Evolutionary conservation across 1,140 invertebrate species (phyloP), one percentile per base, ranked within the genome.

Genomic region (Lasaia peninsularis): DNA sequence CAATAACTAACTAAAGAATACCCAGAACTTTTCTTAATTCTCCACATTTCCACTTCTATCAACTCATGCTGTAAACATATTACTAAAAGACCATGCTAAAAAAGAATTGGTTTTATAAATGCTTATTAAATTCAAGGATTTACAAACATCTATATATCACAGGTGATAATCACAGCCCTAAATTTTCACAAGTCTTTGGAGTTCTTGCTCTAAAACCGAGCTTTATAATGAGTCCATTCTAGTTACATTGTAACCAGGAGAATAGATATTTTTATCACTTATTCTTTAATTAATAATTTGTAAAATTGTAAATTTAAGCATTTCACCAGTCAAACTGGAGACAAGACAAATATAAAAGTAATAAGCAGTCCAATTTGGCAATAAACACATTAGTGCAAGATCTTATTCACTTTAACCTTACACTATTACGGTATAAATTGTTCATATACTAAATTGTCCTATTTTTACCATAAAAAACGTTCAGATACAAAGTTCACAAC

Each of bases 401-500:
- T 37, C 44, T 63, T 48, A 48, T 58, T 60, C 67, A 69, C 56
- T 66, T 62, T 62, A 37, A 65, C 49, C 58, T 58, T 56, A 44
- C 37, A 31, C 14, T 32, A 32, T 14, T 12, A 40, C 49, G 31
- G 12, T 55, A 44, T 28, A 55, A 55, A 44, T 24, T 16, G 24
- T 52, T 44, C 56, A 51, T 44, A 35, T 55, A 60, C 51, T 52
- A 63, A 58, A 60, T 35, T 63, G 68, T 70, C 34, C 60, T 28
- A 53, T 14, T 37, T 34, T 20, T 50, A 52, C 34, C 57, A 58
- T 12, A 54, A 40, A 40, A n/a, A 54, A 35, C 31, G 34, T 37
- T 24, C 24, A 37, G 10, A 40, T 54, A 74, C 48, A 81, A 58
- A 71, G 78, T 84, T 80, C 85, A 88, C 86, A 83, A 75, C 83